Base-by-base conservation (phyloP, 53 echinoderm and acorn worm genomes). In the Pentamera pediparva region DNA sequence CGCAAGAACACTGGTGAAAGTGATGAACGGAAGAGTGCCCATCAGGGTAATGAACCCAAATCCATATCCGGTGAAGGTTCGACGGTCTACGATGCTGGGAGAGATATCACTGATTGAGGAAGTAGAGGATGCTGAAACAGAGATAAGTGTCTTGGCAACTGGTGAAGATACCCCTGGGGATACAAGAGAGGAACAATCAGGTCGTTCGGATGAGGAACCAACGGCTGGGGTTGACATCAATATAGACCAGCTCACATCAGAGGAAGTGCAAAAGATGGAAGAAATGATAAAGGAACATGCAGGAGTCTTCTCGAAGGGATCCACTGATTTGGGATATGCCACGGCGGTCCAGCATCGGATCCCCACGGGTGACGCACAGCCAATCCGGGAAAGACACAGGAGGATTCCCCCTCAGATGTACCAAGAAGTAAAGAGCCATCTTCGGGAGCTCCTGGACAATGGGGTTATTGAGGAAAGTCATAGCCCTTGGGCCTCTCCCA, bases 401-500 rank as follows among this genome's bases (percentile, higher is more conserved):
- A 33, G 75, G 32, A 15, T 81, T 24, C 75, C 75, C 18, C 75
- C 81, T 0, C 61, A 58, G 13, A 41, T 39, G 60, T 75, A 32
- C 28, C 74, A 59, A 45, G 35, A 55, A 47, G 61, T 74, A 18
- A 69, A 59, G 32, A 11, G 37, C 21, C 76, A 82, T n/a, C 32
- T 76, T n/a, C 35, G 47, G 7, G 18, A 33, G 1, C 74, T 80
- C 21, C 48, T 80, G 6, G 21, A 63, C 10, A 19, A 49, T 21
- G 59, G 59, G 15, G 49, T 82, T 6, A 82, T 82, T 3, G 25
- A 53, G 50, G 76, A 82, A 53, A 76, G 64, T 10, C 28, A 35
- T 35, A 82, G 82, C 49, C 82, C 76, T 22, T 82, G 75, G 65
- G 82, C 65, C 2, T 50, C 75, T 0, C 76, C 82, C 4, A 64